Percentiles rank a stretch among this genome's conserved stretches.
These are phyloP conservation scores for Rosalia funebris DNA, from an alignment of 2,888 invertebrate genomes.

Conservation along the genomic window DNA sequence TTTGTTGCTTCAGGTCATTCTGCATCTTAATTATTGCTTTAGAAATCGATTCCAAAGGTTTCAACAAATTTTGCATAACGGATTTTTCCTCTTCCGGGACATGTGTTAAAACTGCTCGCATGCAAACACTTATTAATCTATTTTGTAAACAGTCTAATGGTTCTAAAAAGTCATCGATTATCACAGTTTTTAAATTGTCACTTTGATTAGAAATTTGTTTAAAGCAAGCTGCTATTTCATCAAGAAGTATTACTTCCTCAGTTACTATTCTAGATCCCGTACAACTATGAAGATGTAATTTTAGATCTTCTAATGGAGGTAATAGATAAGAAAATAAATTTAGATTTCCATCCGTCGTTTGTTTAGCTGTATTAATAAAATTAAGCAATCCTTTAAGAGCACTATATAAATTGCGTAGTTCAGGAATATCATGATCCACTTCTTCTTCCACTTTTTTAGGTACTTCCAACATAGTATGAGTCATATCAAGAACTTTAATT, in stretches of 20 bases:
- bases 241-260: conserved; percentile 52
- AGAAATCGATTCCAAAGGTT: conserved; percentile 57
- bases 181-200: conserved; percentile 28
- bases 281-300: conserved; percentile 47
- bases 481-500: conserved; percentile 50
- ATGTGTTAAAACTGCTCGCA: conserved; percentile 55
- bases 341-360: conserved; percentile 49
- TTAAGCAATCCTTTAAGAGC: conserved; percentile 53
- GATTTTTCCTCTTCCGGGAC: conserved; percentile 49
- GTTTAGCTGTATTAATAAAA: conserved; percentile 52
- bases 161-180: conserved; percentile 51
- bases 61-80: conserved; percentile 54
- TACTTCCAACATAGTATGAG: conserved; percentile 39
- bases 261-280: conserved; percentile 46
- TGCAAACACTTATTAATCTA: conserved; percentile 58
- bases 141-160: conserved; percentile 56
- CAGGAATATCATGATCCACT: conserved; percentile 46
- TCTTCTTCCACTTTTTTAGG: conserved; percentile 43
- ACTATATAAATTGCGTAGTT: conserved; percentile 52
- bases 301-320: conserved; percentile 52
- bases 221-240: conserved; percentile 53
- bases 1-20: conserved; percentile 47
- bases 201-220: conserved; percentile 39
- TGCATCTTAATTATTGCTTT: conserved; percentile 58
- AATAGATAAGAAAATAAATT: conserved; percentile 52